A percentile compares a stretch with the other conserved stretches of the same genome.
Conservation (phyloP, 2,797 vertebrate species). For the Dryobates pubescens region DNA sequence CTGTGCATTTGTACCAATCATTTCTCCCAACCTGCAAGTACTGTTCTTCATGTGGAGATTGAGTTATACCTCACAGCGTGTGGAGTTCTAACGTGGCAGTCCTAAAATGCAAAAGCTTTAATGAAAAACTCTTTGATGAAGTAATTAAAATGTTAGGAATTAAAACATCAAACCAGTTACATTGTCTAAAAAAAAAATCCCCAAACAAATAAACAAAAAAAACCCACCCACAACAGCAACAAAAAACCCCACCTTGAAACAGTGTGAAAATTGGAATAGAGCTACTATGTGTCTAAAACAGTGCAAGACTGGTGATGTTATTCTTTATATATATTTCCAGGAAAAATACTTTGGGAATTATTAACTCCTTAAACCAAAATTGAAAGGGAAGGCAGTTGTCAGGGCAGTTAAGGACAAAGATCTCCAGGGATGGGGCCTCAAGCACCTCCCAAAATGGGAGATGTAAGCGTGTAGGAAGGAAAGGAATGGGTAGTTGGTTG, state of each 20-base stretch:
- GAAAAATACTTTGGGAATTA: not conserved
- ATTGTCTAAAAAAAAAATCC: not conserved
- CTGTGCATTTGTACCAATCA: not conserved
- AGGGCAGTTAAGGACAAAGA: not conserved
- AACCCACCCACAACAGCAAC: too few species aligned
- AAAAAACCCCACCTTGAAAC: not conserved
- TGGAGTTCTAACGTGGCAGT: not conserved
- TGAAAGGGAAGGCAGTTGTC: not conserved
- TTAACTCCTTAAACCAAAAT: not conserved
- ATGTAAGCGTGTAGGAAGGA: accelerated
- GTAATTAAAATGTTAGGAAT: slow-evolving; percentile 43
- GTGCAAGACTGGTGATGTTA: not conserved
- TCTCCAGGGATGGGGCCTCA: not conserved
- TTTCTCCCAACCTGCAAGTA: not conserved
- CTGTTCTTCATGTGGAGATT: not conserved
- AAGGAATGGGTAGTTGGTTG: not conserved
- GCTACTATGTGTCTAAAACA: not conserved
- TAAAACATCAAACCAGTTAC: slow-evolving; percentile 2
- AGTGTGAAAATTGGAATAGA: not conserved
- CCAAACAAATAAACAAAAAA: too few species aligned
- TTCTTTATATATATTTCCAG: not conserved
- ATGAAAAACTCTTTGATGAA: slow-evolving; percentile 20
- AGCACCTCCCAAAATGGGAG: not conserved
- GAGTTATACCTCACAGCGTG: not conserved
- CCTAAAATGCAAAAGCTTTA: slow-evolving; percentile 19